Evolutionary conservation across 2,113 vertebrate genomes (phyloP).

Genomic region (Cricetomys ansorgei): DNA sequence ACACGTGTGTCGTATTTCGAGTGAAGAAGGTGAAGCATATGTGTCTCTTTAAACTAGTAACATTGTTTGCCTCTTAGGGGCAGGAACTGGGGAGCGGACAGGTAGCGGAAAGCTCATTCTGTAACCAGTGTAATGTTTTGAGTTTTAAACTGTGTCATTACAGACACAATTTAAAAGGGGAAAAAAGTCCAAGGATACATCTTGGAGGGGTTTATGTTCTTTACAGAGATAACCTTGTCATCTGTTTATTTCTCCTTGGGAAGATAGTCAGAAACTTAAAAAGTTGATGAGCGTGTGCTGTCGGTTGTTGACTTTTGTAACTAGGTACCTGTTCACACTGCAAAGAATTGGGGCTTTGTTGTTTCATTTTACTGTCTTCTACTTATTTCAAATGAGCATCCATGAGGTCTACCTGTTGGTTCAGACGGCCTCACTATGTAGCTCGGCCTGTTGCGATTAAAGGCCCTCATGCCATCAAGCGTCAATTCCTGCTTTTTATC

Average conservation of each 20-base stretch:
- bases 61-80: neutral
- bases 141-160: neutral
- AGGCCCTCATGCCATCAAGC: neutral
- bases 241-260: neutral
- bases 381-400: neutral
- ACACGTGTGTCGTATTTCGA: neutral
- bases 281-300: neutral
- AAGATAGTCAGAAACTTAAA: neutral
- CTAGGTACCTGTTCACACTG: neutral
- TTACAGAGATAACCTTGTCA: neutral
- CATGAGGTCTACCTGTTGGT: neutral
- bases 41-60: neutral
- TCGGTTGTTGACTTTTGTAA: neutral
- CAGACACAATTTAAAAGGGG: neutral
- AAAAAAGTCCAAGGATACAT: neutral
- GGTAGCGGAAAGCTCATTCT: neutral
- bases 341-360: neutral
- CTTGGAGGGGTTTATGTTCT: neutral
- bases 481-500: neutral
- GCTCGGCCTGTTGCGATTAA: neutral
- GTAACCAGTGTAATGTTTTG: neutral
- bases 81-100: neutral
- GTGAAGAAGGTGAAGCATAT: neutral
- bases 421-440: neutral
- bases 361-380: neutral